Base-by-base conservation (phyloP, 2,888 invertebrate species). In the Trissonchulus latispiculum region DNA sequence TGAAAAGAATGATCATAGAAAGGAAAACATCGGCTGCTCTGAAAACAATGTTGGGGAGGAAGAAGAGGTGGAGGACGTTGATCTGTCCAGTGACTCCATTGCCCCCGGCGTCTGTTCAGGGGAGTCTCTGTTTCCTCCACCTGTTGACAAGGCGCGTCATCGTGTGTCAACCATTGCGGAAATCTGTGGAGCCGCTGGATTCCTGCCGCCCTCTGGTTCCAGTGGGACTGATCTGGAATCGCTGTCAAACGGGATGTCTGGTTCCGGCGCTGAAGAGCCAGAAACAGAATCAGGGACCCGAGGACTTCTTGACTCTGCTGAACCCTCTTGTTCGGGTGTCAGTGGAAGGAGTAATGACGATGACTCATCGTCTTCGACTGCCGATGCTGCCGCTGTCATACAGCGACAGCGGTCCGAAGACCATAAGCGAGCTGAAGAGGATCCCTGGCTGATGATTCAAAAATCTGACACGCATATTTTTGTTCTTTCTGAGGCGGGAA, bases 401-500 rank as follows among this genome's bases (percentile, higher is more conserved):
- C n/a, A n/a, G n/a, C n/a, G n/a, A n/a, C n/a, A n/a, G n/a, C n/a
- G n/a, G n/a, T n/a, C n/a, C n/a, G n/a, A n/a, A n/a, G n/a, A n/a
- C n/a, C n/a, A n/a, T n/a, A 8, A 48, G 48, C 48, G 8, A 48
- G 48, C 48, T 15, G 48, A 48, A 48, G 48, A 15, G 23, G 48
- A 48, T 48, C 64, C 64, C 3, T 28, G 64, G 29, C 3, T 18
- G 31, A 18, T 3, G 3, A 18, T 62, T 8, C 15, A 29, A 29
- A 15, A 62, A 62, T 29, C 3, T 28, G 3, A 8, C 15, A 3
- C 3, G 82, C 95, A 96, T 85, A 89, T 97, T 36, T 96, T 97
- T 83, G 91, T 97, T 78, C 84, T 96, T 37, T 95, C 95, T 84
- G 90, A 92, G 80, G 93, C 96, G 18, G 96, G 96, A 1, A 97